Base-by-base conservation (phyloP, 2,797 vertebrate genomes). In the Acanthurus lineatus region DNA sequence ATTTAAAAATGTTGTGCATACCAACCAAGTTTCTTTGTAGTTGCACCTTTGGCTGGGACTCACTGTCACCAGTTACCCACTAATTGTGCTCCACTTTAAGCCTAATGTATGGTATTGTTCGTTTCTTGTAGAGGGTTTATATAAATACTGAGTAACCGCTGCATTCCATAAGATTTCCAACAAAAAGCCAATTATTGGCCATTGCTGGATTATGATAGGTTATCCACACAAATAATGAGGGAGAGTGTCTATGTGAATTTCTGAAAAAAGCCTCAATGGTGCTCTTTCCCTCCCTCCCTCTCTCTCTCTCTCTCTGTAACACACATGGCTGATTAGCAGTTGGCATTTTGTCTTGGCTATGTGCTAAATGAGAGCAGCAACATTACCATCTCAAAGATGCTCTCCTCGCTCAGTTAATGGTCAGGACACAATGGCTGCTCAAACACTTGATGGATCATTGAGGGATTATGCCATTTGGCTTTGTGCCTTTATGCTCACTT, bases 331-430 rank as follows among this genome's bases (percentile, higher is more conserved):
- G 89, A 90, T 90, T 89, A 92, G 82, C 89, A 86, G 86, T 91
- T 92, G 91, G 88, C 89, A 91, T 90, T 94, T 91, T 73, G 82
- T 92, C 84, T 89, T 91, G 88, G 90, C 91, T 80, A 86, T 68
- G 86, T 74, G 81, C 87, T 89, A 88, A 93, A 94, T 89, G 91
- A 88, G 85, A 85, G 86, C 75, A 76, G 77, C 90, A 73, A 78
- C 89, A 93, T 94, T 92, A 92, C 67, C 91, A 92, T 93, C 90
- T 94, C 90, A 92, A 93, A 93, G 90, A 93, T 90, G 80, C 83
- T 88, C 90, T 89, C 68, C 69, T 86, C 64, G 61, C 76, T 84
- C 51, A 73, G 86, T 87, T 93, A 91, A 92, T 88, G 90, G 87
- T 79, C 85, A 81, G 89, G 69, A 89, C 88, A 93, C 93, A 93